Base-by-base conservation (phyloP, 2,888 invertebrate genomes). In the Alcis repandata region DNA sequence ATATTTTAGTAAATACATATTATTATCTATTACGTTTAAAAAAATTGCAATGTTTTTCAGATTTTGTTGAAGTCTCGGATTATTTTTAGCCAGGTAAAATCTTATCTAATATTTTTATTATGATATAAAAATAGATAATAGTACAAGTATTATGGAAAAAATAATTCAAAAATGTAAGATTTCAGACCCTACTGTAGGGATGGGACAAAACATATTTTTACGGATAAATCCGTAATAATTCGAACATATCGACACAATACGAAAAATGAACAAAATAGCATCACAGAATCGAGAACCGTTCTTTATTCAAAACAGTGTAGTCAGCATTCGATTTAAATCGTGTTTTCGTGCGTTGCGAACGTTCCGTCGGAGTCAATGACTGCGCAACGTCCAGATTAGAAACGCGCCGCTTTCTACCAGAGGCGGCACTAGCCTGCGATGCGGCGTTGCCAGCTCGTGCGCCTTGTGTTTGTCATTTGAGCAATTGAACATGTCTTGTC, bases 351-450 rank as follows among this genome's bases (percentile, higher is more conserved):
- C 69, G 70, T 70, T 67, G 72, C 74, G 71, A 77, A 77, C 75
- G 82, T 76, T 78, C 80, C 80, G 75, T 69, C 84, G 89, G 89
- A 91, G 92, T 92, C 92, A 92, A 85, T 92, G 92, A 92, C 91
- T 91, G 92, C 79, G 84, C 79, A 76, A 76, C 80, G 81, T 86
- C 85, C 84, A 91, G 92, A 92, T 92, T 92, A 92, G 92, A 91
- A 92, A 92, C 91, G 89, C 88, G 85, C 76, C 83, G 89, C 91
- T 92, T 92, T 92, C 92, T 91, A 91, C 84, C 76, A 74, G 79
- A 84, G 90, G 89, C 90, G 89, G 90, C 79, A 74, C 73, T 85
- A 87, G 57, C 64, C 71, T 86, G 85, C 83, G 84, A 72, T 71
- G 77, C 87, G 89, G 72, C 84, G 91, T 91, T 91, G 91, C 90